Base-by-base conservation (phyloP, 2,888 invertebrate species). In the Globia sparganii region DNA sequence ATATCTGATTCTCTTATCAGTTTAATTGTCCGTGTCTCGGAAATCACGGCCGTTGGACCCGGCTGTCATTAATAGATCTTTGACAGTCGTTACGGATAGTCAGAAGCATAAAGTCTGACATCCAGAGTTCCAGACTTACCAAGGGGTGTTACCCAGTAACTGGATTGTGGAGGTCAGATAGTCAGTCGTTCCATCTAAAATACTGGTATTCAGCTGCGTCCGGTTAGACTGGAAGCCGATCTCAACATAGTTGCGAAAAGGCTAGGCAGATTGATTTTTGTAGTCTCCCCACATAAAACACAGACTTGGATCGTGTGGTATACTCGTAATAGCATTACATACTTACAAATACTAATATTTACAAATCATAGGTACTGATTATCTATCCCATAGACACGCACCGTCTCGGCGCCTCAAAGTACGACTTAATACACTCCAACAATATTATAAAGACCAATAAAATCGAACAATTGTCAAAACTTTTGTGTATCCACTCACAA, bases 401-500 rank as follows among this genome's bases (percentile, higher is more conserved):
- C 58, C 59, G 58, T 21, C 40, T 18, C 31, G 64, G 62, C 62
- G 70, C 83, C 68, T 77, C 58, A 53, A 75, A 72, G 76, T n/a
- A 71, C 72, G 28, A 49, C 62, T 65, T 65, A 68, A 78, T 59
- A 73, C 71, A 74, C 66, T 68, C 28, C 69, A 67, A 77, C 64
- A 59, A 67, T 73, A 78, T 77, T 68, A 75, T 75, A 79, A 80
- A 84, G 37, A 75, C 70, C 78, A 28, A 89, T 89, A 81, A 87
- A 89, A 85, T 75, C 61, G 77, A 72, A 62, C 74, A 61, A 87
- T 83, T 84, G 84, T 78, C 88, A 74, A 84, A 87, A 86, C 86
- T 86, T 87, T 85, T 87, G 86, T 87, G 77, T 83, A 85, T 67
- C 80, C 86, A 86, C 85, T 87, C 85, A 86, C 81, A 83, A 87